Conservation (phyloP, 2,113 vertebrate species). For the Menura novaehollandiae region DNA sequence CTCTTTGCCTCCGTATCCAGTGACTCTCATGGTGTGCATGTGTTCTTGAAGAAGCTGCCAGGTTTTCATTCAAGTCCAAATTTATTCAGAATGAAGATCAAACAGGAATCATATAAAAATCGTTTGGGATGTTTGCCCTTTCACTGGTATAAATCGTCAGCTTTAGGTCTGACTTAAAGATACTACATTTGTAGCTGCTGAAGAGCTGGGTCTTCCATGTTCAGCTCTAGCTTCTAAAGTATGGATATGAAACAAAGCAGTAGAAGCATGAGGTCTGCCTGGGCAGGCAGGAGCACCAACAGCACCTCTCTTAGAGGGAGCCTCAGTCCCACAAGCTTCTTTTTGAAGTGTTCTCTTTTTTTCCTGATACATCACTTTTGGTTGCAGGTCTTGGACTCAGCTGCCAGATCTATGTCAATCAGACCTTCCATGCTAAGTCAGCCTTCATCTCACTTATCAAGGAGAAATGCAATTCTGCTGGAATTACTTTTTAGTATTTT, state of each 20-base stretch:
- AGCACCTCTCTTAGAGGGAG: background rate
- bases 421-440: background rate
- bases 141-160: background rate
- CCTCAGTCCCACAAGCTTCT: background rate
- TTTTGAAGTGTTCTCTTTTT: background rate
- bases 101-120: background rate
- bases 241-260: background rate
- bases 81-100: background rate
- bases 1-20: background rate
- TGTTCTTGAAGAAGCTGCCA: background rate
- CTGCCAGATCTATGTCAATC: background rate
- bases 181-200: background rate
- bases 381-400: background rate
- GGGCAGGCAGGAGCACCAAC: background rate
- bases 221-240: background rate
- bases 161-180: background rate
- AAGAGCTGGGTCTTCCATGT: background rate
- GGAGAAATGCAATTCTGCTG: background rate
- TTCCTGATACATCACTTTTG: background rate
- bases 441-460: background rate
- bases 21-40: background rate
- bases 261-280: background rate
- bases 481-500: background rate
- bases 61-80: background rate
- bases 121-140: background rate